A percentile compares a stretch with the other conserved stretches of the same genome.
phyloP scores from a whole-genome alignment of 2,888 invertebrate genomes.

The Steromphala cineraria region DNA sequence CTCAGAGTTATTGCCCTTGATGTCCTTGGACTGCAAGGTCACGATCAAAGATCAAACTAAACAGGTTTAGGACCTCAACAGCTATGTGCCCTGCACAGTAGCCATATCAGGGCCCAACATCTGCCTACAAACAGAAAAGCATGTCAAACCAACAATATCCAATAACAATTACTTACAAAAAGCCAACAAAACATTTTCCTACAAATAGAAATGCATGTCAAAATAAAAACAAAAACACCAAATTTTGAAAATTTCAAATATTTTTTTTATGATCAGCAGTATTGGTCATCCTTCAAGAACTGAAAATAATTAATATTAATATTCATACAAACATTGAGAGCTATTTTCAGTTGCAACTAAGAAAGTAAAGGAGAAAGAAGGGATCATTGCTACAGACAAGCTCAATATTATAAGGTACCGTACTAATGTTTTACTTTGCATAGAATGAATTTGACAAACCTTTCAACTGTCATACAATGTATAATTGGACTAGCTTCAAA shows the following conservation, averaged over 20 bases:
- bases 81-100: neutral
- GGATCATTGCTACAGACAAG: no score
- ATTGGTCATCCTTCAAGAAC: no score
- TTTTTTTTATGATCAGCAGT: no score
- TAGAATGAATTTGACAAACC: no score
- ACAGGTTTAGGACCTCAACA: neutral
- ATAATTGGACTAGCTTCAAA: no score
- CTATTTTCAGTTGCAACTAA: no score
- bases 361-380: no score
- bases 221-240: neutral
- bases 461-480: no score
- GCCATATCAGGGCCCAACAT: neutral
- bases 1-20: constrained; percentile 1
- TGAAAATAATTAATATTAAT: no score
- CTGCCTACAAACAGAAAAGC: constrained; percentile 4
- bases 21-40: constrained; percentile 12
- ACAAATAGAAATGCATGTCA: neutral
- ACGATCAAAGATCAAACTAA: neutral
- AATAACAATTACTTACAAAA: neutral
- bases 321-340: no score
- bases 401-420: no score
- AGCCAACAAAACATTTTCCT: neutral
- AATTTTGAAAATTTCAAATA: neutral
- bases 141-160: neutral
- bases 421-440: no score